A percentile compares a stretch with the other conserved stretches of the same genome.
These are phyloP conservation scores for Myioborus miniatus DNA, from an alignment of 2,797 vertebrate genomes.

Conservation along the genomic window DNA sequence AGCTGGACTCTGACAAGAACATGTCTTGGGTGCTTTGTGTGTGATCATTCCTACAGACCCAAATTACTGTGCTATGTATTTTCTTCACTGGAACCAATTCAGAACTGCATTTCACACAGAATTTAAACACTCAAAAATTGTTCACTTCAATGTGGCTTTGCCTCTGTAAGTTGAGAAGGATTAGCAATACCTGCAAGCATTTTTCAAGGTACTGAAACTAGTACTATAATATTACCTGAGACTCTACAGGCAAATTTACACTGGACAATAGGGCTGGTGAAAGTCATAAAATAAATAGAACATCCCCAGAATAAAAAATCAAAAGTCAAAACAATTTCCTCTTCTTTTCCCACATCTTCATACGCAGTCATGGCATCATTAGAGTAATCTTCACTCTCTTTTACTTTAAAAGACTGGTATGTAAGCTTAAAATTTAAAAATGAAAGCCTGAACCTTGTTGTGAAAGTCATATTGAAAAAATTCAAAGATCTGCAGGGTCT, in stretches of 20 bases:
- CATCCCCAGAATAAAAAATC: background rate
- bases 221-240: background rate
- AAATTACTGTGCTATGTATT: background rate
- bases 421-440: conserved; percentile 76
- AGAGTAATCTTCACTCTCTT: conserved; percentile 80
- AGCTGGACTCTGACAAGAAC: background rate
- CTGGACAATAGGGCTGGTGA: background rate
- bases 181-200: background rate
- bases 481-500: background rate
- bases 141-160: background rate
- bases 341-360: conserved; percentile 73
- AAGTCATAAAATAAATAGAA: background rate
- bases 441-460: background rate
- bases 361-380: conserved; percentile 80
- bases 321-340: conserved; percentile 78
- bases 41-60: background rate
- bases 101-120: background rate
- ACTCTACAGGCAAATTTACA: background rate
- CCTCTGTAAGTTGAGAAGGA: background rate
- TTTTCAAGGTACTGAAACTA: background rate
- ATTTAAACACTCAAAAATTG: background rate
- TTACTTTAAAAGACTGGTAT: conserved; percentile 83
- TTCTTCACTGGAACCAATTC: background rate
- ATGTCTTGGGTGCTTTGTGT: background rate
- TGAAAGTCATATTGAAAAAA: background rate